Conservation (phyloP, 2,797 vertebrate species). For the Salarias fasciatus region DNA sequence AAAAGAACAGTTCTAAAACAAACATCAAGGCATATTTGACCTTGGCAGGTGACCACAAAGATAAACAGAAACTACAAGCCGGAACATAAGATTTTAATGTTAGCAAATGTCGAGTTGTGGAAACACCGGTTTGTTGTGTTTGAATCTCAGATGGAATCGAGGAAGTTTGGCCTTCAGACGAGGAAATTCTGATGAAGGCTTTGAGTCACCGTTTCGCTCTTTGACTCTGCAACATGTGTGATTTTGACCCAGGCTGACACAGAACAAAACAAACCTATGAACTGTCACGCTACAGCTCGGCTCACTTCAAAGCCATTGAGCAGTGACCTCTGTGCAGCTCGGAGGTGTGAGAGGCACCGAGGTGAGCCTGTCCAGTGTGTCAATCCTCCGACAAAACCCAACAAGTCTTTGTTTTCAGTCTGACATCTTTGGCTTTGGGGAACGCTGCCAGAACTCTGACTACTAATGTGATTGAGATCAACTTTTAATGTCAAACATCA, state of each 20-base stretch:
- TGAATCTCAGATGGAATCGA: conserved; percentile 22
- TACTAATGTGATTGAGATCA: conserved; percentile 17
- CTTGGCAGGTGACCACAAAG: conserved; percentile 8
- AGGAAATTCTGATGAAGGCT: conserved; percentile 53
- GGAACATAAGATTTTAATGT: background rate
- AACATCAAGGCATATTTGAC: conserved; percentile 40
- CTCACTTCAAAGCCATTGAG: conserved; percentile 6
- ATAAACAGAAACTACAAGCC: conserved; percentile 1
- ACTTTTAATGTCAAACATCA: conserved; percentile 51
- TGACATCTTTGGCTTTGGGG: conserved; percentile 15
- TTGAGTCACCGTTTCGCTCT: conserved; percentile 45
- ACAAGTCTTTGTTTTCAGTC: conserved; percentile 40
- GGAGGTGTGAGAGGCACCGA: conserved; percentile 21
- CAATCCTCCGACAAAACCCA: conserved; percentile 35
- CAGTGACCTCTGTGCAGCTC: conserved; percentile 5
- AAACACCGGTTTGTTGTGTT: conserved; percentile 36
- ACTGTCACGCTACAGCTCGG: background rate
- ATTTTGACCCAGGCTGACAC: conserved; percentile 42
- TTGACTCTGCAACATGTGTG: conserved; percentile 35
- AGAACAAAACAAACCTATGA: conserved; percentile 43
- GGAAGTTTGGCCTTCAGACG: conserved; percentile 23
- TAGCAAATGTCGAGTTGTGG: conserved; percentile 6
- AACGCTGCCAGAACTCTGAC: conserved; percentile 19
- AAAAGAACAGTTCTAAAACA: conserved; percentile 14
- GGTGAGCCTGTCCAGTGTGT: conserved; percentile 11